Evolutionary conservation across 1,140 invertebrate species (phyloP).

Genomic region (Drosophila guanche): DNA sequence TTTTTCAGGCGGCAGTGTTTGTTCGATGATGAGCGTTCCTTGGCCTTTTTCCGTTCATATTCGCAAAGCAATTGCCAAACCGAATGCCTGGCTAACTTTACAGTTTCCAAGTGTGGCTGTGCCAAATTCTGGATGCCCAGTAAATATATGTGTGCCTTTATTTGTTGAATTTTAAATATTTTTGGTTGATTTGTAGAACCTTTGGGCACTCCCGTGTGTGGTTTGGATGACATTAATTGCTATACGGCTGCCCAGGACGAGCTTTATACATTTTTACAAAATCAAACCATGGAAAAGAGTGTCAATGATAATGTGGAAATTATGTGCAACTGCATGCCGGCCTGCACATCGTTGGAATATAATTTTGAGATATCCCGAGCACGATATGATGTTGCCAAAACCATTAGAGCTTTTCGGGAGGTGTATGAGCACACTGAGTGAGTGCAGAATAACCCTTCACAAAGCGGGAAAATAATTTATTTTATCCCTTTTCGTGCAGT

Average conservation of each 20-base stretch:
- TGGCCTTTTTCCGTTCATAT: constrained; percentile 88
- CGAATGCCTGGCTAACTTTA: constrained; percentile 90
- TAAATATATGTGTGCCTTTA: constrained; percentile 66
- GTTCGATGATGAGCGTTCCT: constrained; percentile 86
- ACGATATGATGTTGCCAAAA: constrained; percentile 59
- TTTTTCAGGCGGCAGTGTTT: constrained; percentile 86
- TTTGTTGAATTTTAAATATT: not conserved
- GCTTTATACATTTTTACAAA: constrained; percentile 65
- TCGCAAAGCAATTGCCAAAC: constrained; percentile 90
- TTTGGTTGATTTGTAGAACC: constrained; percentile 47
- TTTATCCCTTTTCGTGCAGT: constrained; percentile 27
- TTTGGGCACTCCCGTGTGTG: constrained; percentile 61
- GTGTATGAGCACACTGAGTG: constrained; percentile 68
- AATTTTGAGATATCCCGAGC: constrained; percentile 88
- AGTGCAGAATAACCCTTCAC: constrained; percentile 4
- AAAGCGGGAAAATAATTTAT: not conserved
- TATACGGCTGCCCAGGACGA: constrained; percentile 76
- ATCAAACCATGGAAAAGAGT: constrained; percentile 61
- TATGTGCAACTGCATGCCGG: constrained; percentile 87
- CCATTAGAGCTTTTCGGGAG: constrained; percentile 63
- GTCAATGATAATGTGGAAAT: constrained; percentile 47
- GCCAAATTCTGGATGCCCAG: constrained; percentile 88
- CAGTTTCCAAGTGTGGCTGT: constrained; percentile 87
- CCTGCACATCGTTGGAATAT: constrained; percentile 88
- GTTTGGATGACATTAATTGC: constrained; percentile 58